These are phyloP conservation scores for Akabosia matsudoensis DNA, from an alignment of 1,140 invertebrate genomes.

Conservation along the genomic window DNA sequence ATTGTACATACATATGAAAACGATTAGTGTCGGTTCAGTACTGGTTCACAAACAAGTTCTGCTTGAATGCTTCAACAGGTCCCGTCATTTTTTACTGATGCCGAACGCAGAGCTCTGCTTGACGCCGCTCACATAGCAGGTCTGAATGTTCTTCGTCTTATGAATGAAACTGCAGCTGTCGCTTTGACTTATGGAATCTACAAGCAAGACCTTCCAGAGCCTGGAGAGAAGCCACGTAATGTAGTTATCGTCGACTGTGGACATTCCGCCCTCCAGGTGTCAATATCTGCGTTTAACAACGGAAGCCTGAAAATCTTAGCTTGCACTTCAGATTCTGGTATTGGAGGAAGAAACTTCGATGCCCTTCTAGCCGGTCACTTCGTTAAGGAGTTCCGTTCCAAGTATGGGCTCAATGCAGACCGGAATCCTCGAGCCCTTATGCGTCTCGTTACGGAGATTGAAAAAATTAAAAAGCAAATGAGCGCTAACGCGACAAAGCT, in stretches of 20 bases:
- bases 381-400: constrained; percentile 77
- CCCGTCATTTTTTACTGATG: constrained; percentile 90
- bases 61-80: constrained; percentile 58
- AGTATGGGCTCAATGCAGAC: constrained; percentile 81
- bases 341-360: constrained; percentile 94
- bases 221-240: constrained; percentile 80
- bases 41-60: background rate
- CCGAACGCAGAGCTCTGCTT: constrained; percentile 82
- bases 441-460: constrained; percentile 84
- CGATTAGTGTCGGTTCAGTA: background rate
- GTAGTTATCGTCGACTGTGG: constrained; percentile 92
- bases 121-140: constrained; percentile 84
- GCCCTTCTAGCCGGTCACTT: constrained; percentile 80
- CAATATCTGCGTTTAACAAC: constrained; percentile 86
- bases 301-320: constrained; percentile 89
- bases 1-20: constrained; percentile 34
- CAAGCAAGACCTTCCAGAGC: constrained; percentile 85
- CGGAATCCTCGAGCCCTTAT: constrained; percentile 80
- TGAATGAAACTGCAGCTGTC: constrained; percentile 96
- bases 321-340: constrained; percentile 70
- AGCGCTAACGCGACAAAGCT: constrained; percentile 91
- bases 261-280: constrained; percentile 77
- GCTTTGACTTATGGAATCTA: constrained; percentile 95
- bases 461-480: constrained; percentile 99
- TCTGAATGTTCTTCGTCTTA: constrained; percentile 86